Evolutionary conservation across 2,113 vertebrate genomes (phyloP), one percentile per base, ranked within the genome.

Genomic region (Chitala chitala): DNA sequence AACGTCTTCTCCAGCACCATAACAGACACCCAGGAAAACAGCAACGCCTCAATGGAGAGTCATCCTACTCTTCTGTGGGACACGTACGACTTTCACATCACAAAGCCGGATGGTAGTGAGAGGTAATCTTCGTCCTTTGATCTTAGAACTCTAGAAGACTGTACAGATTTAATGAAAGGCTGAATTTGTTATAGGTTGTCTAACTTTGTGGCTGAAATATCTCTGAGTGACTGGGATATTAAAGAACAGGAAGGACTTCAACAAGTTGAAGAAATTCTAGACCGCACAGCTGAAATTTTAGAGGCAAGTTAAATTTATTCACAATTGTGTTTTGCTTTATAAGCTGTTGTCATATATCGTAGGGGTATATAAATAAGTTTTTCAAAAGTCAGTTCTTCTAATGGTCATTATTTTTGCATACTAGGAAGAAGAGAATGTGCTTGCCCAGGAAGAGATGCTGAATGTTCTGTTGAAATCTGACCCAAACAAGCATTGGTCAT

Each of bases 371-470:
- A 61, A 61, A 58, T 13, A 13, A 13, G 55, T 59, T 59, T 59
- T 59, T 59, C 24, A 15, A 59, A 59, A 29, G 24, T 13, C 12
- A 46, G 5, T 46, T 12, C 36, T 38, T 8, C 38, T 44, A 17
- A 8, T 6, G n/a, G 15, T 15, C 10, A 33, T 50, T 4, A 15
- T 15, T 4, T 64, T 58, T 59, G 12, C 59, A 44, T 73, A 29
- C 26, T 63, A 92, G 89, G 89, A 88, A 63, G 90, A 91, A 64
- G 91, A 92, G 64, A 71, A 65, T 5, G 85, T 88, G n/a, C 71
- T 90, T 36, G 84, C 76, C 58, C 88, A 91, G 77, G 89, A 91
- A 59, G 81, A 81, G 2, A 77, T 81, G 26, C 74, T 92, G 22
- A 86, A 90, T n/a, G 78, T 71, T 2, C 78, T 91, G 42, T 50